Percentiles rank a stretch among this genome's conserved stretches.
These are phyloP conservation scores for Centroberyx gerrardi DNA, from an alignment of 2,797 vertebrate genomes.

Conservation along the genomic window DNA sequence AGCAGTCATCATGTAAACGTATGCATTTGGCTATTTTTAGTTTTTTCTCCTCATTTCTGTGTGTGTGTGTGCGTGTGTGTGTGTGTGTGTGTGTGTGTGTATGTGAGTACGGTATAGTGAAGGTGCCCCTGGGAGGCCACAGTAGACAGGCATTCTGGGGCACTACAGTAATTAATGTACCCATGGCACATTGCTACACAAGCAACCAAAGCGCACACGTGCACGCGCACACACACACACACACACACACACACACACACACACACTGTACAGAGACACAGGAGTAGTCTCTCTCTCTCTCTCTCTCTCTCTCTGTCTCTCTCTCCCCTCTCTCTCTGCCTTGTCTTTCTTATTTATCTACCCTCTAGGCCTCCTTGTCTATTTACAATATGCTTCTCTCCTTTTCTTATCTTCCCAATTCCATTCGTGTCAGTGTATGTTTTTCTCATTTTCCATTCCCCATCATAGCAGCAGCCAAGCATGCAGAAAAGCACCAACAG, in stretches of 20 bases:
- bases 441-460: conserved; percentile 8
- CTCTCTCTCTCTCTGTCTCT: conserved; percentile 1
- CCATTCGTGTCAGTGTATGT: neutral
- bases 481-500: conserved; percentile 17
- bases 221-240: neutral
- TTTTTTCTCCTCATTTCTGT: conserved; percentile 20
- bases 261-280: neutral
- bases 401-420: conserved; percentile 3
- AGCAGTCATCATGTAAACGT: neutral
- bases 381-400: neutral
- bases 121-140: conserved; percentile 60
- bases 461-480: neutral
- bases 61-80: conserved; percentile 26
- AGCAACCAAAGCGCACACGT: conserved; percentile 32
- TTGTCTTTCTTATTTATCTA: conserved; percentile 13
- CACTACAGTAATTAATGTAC: conserved; percentile 71
- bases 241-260: conserved; percentile 9
- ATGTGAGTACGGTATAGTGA: conserved; percentile 41
- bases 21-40: conserved; percentile 15
- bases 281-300: conserved; percentile 8
- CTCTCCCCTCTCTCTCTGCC: conserved; percentile 10
- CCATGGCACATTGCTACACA: conserved; percentile 51
- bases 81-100: conserved; percentile 6
- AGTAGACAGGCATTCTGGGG: conserved; percentile 66
- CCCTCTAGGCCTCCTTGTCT: neutral